Conservation (phyloP, 2,888 invertebrate genomes). For the Macaria notata region DNA sequence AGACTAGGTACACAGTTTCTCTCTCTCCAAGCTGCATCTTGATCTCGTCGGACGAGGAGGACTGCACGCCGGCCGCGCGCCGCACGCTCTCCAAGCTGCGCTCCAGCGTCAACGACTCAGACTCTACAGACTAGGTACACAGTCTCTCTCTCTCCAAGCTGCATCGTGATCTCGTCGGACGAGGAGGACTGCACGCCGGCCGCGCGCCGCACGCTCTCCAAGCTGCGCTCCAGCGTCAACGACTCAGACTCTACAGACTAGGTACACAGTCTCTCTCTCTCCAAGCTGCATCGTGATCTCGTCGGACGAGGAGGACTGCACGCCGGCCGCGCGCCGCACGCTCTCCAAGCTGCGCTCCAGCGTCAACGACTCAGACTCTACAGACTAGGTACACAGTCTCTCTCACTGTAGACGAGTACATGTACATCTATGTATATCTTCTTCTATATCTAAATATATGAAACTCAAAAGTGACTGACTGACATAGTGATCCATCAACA, state of each 20-base stretch:
- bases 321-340: slow-evolving; percentile 72
- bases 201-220: slow-evolving; percentile 71
- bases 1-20: slow-evolving; percentile 12
- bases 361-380: slow-evolving; percentile 69
- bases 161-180: slow-evolving; percentile 79
- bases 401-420: too few relatives aligned
- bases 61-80: slow-evolving; percentile 74
- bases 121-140: slow-evolving; percentile 46
- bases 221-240: slow-evolving; percentile 71
- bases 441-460: too few relatives aligned
- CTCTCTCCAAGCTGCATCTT: too few relatives aligned
- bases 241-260: slow-evolving; percentile 60
- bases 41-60: slow-evolving; percentile 79
- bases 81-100: slow-evolving; percentile 75
- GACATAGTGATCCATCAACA: too few relatives aligned
- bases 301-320: slow-evolving; percentile 79
- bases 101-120: slow-evolving; percentile 68
- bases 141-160: too few relatives aligned
- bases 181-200: slow-evolving; percentile 79
- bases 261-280: too few relatives aligned
- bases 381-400: slow-evolving; percentile 28
- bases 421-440: too few relatives aligned
- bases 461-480: too few relatives aligned
- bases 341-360: slow-evolving; percentile 73
- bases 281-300: slow-evolving; percentile 80